A percentile compares a stretch with the other conserved stretches of the same genome.
These are phyloP conservation scores for Lepidurus apus DNA, from an alignment of 1,140 invertebrate species.

Conservation along the genomic window DNA sequence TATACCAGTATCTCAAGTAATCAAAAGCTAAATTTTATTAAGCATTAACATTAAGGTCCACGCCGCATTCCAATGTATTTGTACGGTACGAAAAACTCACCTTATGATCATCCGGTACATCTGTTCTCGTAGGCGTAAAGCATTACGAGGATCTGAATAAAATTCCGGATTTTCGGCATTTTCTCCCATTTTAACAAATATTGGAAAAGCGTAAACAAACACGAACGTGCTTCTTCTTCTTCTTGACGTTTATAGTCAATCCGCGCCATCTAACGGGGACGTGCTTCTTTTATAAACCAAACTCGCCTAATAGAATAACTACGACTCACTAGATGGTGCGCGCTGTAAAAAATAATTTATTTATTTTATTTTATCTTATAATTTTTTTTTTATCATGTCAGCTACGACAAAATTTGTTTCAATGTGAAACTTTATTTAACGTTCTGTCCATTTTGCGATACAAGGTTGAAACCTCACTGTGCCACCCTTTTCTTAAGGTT, in stretches of 20 bases:
- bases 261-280: no score
- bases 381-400: no score
- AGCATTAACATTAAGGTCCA: neutral
- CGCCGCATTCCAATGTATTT: no score
- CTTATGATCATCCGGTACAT: constrained; percentile 83
- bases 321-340: neutral
- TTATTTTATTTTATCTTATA: no score
- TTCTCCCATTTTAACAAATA: neutral
- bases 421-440: no score
- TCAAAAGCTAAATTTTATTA: neutral
- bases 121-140: constrained; percentile 53
- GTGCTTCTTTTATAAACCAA: neutral
- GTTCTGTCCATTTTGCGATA: no score
- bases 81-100: constrained; percentile 47
- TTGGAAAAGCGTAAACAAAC: neutral
- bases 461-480: no score
- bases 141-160: constrained; percentile 7
- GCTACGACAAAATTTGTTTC: no score
- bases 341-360: neutral
- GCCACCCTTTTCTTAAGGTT: no score
- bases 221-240: neutral
- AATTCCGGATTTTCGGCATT: neutral
- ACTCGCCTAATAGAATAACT: neutral
- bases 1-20: neutral
- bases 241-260: no score